Percentiles rank a stretch among this genome's conserved stretches.
Conservation (phyloP, 2,113 vertebrate genomes). For the Tamias sibiricus region DNA sequence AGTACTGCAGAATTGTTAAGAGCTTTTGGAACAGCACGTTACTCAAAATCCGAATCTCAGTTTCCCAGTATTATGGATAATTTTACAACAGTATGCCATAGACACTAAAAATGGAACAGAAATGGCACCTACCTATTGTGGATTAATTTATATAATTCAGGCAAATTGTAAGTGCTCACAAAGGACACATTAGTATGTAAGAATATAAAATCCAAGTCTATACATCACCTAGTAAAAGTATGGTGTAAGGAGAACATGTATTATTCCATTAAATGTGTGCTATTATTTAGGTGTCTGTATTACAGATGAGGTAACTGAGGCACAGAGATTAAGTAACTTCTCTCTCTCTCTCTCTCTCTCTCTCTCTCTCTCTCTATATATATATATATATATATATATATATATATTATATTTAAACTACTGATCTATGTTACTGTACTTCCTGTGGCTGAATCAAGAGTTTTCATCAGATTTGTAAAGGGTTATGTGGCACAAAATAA, state of each 20-base stretch:
- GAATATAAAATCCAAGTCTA: background rate
- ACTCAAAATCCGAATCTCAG: background rate
- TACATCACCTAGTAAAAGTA: background rate
- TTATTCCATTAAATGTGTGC: background rate
- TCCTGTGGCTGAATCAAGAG: background rate
- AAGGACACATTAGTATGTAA: background rate
- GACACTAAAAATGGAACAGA: background rate
- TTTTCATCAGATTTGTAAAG: slow-evolving; percentile 3
- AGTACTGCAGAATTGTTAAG: background rate
- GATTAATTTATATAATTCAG: background rate
- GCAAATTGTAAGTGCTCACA: background rate
- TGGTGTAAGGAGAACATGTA: background rate
- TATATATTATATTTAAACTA: too few relatives aligned
- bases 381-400: too few relatives aligned
- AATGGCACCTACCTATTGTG: background rate
- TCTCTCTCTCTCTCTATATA: too few relatives aligned
- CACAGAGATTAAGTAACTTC: background rate
- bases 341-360: background rate
- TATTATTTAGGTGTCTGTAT: background rate
- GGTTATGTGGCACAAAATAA: slow-evolving; percentile 4
- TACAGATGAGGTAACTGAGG: background rate
- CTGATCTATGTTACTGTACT: background rate
- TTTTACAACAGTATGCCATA: background rate
- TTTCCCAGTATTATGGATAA: background rate
- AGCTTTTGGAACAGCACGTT: background rate